A percentile compares a stretch with the other conserved stretches of the same genome.
Conservation (phyloP, 1,140 invertebrate species). For the Bursaphelenchus mucronatus region DNA sequence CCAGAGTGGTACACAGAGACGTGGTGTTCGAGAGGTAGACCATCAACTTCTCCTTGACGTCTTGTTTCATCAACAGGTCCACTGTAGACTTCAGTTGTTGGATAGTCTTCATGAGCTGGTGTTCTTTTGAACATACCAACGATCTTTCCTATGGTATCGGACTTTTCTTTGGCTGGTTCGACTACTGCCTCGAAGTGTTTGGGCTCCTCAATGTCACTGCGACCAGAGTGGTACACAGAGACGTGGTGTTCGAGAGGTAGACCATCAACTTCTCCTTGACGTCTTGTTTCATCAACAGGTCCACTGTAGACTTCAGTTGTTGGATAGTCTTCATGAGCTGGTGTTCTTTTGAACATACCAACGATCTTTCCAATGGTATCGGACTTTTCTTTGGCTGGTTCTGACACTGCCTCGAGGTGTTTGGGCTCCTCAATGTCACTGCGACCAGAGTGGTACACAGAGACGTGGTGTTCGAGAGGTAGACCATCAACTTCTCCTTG, state of each 20-base stretch:
- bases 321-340: not conserved
- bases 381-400: not conserved
- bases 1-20: not conserved
- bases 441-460: not conserved
- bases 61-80: not conserved
- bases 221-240: not conserved
- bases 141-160: not conserved
- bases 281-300: not conserved
- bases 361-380: not conserved
- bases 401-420: not conserved
- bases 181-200: not conserved
- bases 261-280: not conserved
- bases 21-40: constrained; percentile 3
- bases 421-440: not conserved
- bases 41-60: not conserved
- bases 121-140: no score
- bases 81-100: not conserved
- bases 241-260: not conserved
- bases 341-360: no score
- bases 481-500: not conserved
- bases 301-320: not conserved
- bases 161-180: not conserved
- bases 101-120: not conserved
- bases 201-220: not conserved
- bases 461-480: constrained; percentile 1